Evolutionary conservation across 2,888 invertebrate genomes (phyloP), one percentile per base, ranked within the genome.

Genomic region (Ctenicera cuprea): DNA sequence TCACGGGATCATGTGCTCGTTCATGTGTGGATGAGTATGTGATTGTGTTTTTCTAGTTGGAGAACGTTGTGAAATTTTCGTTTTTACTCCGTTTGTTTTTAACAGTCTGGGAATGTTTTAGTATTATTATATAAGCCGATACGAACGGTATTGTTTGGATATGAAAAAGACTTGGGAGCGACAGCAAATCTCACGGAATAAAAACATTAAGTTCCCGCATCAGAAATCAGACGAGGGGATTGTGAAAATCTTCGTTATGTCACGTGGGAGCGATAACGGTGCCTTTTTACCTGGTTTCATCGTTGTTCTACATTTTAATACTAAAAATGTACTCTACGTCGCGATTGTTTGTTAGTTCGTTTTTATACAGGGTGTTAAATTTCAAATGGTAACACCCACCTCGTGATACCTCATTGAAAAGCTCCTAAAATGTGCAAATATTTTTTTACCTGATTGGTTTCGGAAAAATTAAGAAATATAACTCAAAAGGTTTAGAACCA

Each of bases 141-240:
- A 41, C n/a, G 14, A 14, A 14, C 14, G 54, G 30, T 7, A 54
- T 54, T 54, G 54, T 54, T 54, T 54, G 14, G 30, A 22, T 30
- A 54, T 18, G 48, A 48, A 48, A 18, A 18, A 48, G 9, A 33
- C 33, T 33, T 33, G 11, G 20, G 18, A 26, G 12, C 26, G 30
- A 14, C 12, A 54, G 54, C 54, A 54, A 54, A 54, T 54, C 54
- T 54, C 54, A 54, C 54, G 54, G 54, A 54, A 54, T 54, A 54
- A 54, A 54, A 54, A 54, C 54, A 30, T 54, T 26, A 54, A 54
- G 54, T 54, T 54, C 33, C n/a, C 33, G 54, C 54, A 54, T 54
- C 54, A 54, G n/a, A 12, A 30, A 30, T 54, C 54, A 54, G 11
- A 14, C 9, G 14, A 41, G 18, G 14, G 54, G 54, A 54, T 54